A percentile compares a stretch with the other conserved stretches of the same genome.
Evolutionary conservation across 2,113 vertebrate species (phyloP).

Genomic region (Scartelaos histophorus): DNA sequence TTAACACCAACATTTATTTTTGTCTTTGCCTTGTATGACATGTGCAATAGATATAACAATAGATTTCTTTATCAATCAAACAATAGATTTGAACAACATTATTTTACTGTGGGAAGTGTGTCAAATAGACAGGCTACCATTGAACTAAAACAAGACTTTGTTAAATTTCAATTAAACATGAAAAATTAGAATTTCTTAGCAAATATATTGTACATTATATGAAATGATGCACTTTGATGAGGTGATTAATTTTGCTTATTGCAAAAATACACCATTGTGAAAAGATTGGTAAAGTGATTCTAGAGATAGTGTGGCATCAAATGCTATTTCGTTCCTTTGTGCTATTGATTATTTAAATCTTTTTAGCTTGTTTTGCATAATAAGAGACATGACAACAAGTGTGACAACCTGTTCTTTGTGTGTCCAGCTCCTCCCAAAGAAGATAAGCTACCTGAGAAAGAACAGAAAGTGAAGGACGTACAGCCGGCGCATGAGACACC

Average conservation of each 20-base stretch:
- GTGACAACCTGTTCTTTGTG: conserved; percentile 36
- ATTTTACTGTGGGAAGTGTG: not conserved
- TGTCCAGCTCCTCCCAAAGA: conserved; percentile 64
- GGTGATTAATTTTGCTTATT: not conserved
- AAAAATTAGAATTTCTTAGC: not conserved
- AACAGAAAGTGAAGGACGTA: conserved; percentile 62
- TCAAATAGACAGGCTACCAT: not conserved
- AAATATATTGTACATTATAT: not conserved
- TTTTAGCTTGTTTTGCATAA: not conserved
- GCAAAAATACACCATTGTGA: not conserved
- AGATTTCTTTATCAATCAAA: not conserved
- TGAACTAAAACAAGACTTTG: not conserved
- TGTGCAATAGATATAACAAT: not conserved
- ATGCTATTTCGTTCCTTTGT: not conserved
- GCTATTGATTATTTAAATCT: not conserved
- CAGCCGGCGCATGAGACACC: conserved; percentile 48
- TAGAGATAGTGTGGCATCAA: not conserved
- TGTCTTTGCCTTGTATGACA: not conserved
- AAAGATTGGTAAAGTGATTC: not conserved
- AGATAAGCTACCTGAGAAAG: conserved; percentile 67
- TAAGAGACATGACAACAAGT: conserved; percentile 5
- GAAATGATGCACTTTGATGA: not conserved
- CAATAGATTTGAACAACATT: not conserved
- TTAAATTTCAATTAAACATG: not conserved
- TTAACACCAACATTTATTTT: not conserved